phyloP scores from a whole-genome alignment of 2,888 invertebrate genomes.

The Zygaena filipendulae region DNA sequence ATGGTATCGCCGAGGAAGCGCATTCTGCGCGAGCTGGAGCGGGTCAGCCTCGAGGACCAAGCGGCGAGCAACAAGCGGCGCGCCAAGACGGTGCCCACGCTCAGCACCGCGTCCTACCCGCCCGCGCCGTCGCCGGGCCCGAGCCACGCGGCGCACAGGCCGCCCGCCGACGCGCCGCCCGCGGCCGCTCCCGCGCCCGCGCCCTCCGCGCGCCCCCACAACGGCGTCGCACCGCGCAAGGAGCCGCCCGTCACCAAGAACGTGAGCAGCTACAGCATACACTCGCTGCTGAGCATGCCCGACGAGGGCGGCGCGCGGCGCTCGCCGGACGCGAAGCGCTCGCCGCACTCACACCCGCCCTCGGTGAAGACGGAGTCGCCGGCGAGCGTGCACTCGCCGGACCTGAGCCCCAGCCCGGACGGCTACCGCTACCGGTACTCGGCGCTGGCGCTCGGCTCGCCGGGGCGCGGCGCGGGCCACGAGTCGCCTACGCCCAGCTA shows the following conservation, averaged over 20 bases:
- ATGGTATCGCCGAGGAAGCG: slow-evolving; percentile 87
- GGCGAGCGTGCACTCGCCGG: slow-evolving; percentile 46
- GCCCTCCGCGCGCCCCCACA: slow-evolving; percentile 24
- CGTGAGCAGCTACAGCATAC: slow-evolving; percentile 86
- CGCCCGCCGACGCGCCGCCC: slow-evolving; percentile 31
- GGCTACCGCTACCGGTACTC: slow-evolving; percentile 46
- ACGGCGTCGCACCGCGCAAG: slow-evolving; percentile 34
- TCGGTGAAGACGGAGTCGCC: slow-evolving; percentile 50
- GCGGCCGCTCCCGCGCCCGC: slow-evolving; percentile 24
- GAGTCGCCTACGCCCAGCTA: slow-evolving; percentile 44
- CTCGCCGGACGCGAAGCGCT: slow-evolving; percentile 47
- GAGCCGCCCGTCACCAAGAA: slow-evolving; percentile 43
- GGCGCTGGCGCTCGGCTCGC: slow-evolving; percentile 37
- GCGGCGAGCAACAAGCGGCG: slow-evolving; percentile 73
- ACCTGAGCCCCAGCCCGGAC: slow-evolving; percentile 53
- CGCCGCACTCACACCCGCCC: slow-evolving; percentile 30
- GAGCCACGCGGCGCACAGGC: slow-evolving; percentile 34
- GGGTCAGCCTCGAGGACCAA: slow-evolving; percentile 77
- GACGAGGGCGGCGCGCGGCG: slow-evolving; percentile 47
- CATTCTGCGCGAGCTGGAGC: slow-evolving; percentile 83
- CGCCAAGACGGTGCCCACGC: slow-evolving; percentile 54
- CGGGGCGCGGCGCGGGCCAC: slow-evolving; percentile 35
- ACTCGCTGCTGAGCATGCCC: slow-evolving; percentile 80
- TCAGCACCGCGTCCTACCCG: slow-evolving; percentile 37
- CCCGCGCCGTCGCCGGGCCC: slow-evolving; percentile 24